These are phyloP conservation scores for Erinaceus europaeus DNA, from an alignment of 2,113 vertebrate species.

Conservation along the genomic window DNA sequence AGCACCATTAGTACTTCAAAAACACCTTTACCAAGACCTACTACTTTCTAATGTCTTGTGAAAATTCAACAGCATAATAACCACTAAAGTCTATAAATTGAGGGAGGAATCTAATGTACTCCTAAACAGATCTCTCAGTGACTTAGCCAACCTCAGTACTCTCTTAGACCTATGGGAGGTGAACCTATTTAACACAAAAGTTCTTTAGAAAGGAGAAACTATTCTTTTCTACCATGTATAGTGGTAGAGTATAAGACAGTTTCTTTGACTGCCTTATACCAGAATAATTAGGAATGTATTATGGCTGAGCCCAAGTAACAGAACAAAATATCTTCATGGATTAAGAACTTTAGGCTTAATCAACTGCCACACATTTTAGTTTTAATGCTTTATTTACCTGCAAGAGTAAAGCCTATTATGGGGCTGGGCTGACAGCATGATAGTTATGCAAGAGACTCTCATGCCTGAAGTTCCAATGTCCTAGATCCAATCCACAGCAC, in stretches of 20 bases:
- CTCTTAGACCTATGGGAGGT: neutral
- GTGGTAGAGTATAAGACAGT: neutral
- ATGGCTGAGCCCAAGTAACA: neutral
- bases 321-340: slow-evolving; percentile 18
- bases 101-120: neutral
- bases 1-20: slow-evolving; percentile 47
- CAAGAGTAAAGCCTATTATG: slow-evolving; percentile 6
- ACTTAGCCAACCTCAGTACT: neutral
- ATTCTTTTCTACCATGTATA: neutral
- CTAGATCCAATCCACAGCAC: too few species aligned
- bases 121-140: neutral
- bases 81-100: slow-evolving; percentile 22
- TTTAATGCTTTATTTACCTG: slow-evolving; percentile 12
- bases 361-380: neutral
- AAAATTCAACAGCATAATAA: slow-evolving; percentile 16
- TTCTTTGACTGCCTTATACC: neutral
- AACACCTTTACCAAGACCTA: slow-evolving; percentile 5
- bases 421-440: too few species aligned
- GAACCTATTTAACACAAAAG: neutral
- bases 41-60: neutral
- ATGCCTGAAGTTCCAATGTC: too few species aligned
- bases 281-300: neutral
- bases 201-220: neutral
- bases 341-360: neutral
- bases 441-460: too few species aligned